These are phyloP conservation scores for Cloeon dipterum DNA, from an alignment of 2,888 invertebrate species.

Conservation along the genomic window DNA sequence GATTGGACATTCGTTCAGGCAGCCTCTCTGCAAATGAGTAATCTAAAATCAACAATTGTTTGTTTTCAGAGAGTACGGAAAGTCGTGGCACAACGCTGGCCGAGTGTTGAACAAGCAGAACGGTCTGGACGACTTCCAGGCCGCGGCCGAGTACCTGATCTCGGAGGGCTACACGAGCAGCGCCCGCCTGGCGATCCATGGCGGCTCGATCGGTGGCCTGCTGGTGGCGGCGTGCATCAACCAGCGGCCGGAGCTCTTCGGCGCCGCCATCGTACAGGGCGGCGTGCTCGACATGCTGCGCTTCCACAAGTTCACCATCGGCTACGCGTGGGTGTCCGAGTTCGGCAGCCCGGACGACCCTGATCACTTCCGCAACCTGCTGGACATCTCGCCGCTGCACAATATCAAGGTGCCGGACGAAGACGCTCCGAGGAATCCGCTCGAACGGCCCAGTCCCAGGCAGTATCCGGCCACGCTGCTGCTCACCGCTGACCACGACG, in stretches of 20 bases:
- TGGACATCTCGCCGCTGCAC: conserved; percentile 83
- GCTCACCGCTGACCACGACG: conserved; percentile 95
- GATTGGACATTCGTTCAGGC: too few relatives aligned
- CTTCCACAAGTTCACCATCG: conserved; percentile 96
- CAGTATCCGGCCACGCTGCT: conserved; percentile 84
- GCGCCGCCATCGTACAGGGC: conserved; percentile 80
- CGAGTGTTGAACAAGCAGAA: conserved; percentile 85
- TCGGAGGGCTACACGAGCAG: conserved; percentile 52
- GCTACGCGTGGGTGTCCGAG: conserved; percentile 90
- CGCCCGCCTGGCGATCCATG: conserved; percentile 62
- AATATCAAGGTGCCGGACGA: conserved; percentile 47
- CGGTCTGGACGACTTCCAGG: conserved; percentile 89
- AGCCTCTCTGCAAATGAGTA: too few relatives aligned
- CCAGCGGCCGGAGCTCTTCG: conserved; percentile 86
- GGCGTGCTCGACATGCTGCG: conserved; percentile 97
- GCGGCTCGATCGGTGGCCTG: conserved; percentile 92
- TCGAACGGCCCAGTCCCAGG: background rate
- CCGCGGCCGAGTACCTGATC: conserved; percentile 74
- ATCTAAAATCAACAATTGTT: too few relatives aligned
- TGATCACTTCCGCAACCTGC: conserved; percentile 64
- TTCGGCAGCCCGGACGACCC: conserved; percentile 77
- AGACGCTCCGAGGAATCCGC: conserved; percentile 5
- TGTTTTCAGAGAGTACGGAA: conserved; percentile 69
- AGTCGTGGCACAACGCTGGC: conserved; percentile 90
- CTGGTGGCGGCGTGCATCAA: conserved; percentile 87